These are phyloP conservation scores for Iphiclides podalirius DNA, from an alignment of 2,888 invertebrate genomes.

Conservation along the genomic window DNA sequence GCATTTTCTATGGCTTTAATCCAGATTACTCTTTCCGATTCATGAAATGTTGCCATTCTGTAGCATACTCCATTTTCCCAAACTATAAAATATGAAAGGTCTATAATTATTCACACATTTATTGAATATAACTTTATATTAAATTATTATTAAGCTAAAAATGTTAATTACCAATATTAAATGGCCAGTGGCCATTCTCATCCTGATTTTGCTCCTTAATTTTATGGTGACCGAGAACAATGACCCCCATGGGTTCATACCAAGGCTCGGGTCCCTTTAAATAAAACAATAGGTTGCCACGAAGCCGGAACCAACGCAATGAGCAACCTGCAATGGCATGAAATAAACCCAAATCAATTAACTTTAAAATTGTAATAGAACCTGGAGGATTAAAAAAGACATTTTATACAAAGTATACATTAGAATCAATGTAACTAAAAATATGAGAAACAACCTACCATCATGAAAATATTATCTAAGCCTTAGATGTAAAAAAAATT, in stretches of 20 bases:
- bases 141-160: slow-evolving; percentile 9
- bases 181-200: slow-evolving; percentile 88
- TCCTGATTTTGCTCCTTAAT: slow-evolving; percentile 82
- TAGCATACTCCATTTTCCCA: slow-evolving; percentile 91
- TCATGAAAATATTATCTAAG: no score
- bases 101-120: neutral
- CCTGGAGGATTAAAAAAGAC: no score
- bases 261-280: slow-evolving; percentile 93
- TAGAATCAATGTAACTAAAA: no score
- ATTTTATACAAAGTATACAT: no score
- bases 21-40: slow-evolving; percentile 92
- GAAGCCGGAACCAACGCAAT: slow-evolving; percentile 89
- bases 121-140: neutral
- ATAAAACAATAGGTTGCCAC: slow-evolving; percentile 96
- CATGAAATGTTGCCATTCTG: slow-evolving; percentile 88
- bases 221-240: slow-evolving; percentile 93
- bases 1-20: slow-evolving; percentile 90
- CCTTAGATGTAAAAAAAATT: no score
- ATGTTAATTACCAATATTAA: slow-evolving; percentile 84
- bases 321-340: slow-evolving; percentile 46
- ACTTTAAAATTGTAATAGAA: no score
- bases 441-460: no score
- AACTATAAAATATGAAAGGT: slow-evolving; percentile 69
- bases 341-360: neutral
- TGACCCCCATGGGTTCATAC: slow-evolving; percentile 92